Base-by-base conservation (phyloP, 2,113 vertebrate species). In the Anoplopoma fimbria region DNA sequence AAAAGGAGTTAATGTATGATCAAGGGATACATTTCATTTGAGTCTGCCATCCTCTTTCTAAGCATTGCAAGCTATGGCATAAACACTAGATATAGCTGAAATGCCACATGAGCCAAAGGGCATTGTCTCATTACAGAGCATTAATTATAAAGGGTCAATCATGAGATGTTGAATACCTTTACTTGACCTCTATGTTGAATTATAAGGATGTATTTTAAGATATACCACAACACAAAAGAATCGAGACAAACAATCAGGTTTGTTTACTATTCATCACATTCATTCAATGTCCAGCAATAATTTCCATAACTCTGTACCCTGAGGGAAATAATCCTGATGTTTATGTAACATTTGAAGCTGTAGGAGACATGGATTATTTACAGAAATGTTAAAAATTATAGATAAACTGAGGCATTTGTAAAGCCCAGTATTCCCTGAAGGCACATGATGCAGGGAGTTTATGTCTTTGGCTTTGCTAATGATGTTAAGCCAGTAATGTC, bases 381-480 rank as follows among this genome's bases (percentile, higher is more conserved):
- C 64, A 72, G 47, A 78, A 76, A 76, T 49, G 45, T 71, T 85
- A 75, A 74, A 82, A 81, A 73, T 72, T 69, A 42, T 14, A 82
- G 68, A 87, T 78, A 82, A 82, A 89, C 63, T 6, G 82, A 85
- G 78, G 62, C 63, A 17, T 86, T 84, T 76, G 77, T 69, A 78
- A 77, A 79, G 79, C 51, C 0, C 64, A 79, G 63, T 19, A 0
- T 47, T 67, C 82, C 89, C 85, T 19, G 38, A 42, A 83, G 90
- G 69, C 70, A 53, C 49, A 21, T 55, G 70, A 85, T 77, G 85
- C 71, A 63, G 40, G 27, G 38, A 75, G 60, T 83, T 84, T 69
- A 80, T 91, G 85, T 89, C 84, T 88, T 90, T 89, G 75, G 60
- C 75, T 85, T 81, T 58, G 64, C 84, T 90, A 86, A 92, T 85